Conservation (phyloP, 2,888 invertebrate genomes). For the Nudaria mundana region DNA sequence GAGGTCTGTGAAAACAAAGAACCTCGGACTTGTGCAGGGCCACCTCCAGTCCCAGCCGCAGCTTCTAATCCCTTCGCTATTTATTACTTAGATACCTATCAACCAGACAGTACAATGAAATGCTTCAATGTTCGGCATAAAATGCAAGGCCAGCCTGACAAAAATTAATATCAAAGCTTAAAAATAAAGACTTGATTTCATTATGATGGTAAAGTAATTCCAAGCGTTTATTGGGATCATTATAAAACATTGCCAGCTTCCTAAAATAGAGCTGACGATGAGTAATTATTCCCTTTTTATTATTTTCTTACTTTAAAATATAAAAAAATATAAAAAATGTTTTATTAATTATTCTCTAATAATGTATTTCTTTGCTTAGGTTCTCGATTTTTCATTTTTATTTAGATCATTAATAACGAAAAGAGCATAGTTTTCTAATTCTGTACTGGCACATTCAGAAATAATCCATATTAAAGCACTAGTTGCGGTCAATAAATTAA, state of each 20-base stretch:
- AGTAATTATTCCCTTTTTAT: neutral
- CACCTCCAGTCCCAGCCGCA: too few species aligned
- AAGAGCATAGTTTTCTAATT: neutral
- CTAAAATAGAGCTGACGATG: neutral
- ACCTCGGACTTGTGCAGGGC: too few species aligned
- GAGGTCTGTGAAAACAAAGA: too few species aligned
- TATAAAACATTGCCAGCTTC: slow-evolving; percentile 2
- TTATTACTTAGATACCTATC: slow-evolving; percentile 1
- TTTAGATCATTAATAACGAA: too few species aligned
- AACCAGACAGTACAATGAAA: neutral
- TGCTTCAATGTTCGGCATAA: slow-evolving; percentile 1
- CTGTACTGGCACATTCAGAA: neutral
- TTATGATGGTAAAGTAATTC: slow-evolving; percentile 18
- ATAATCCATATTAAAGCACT: neutral
- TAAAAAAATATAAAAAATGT: neutral
- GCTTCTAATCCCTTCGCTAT: neutral
- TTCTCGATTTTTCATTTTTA: too few species aligned
- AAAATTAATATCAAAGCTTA: slow-evolving; percentile 6
- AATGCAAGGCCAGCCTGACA: neutral
- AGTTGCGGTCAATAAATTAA: too few species aligned
- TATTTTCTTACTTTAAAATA: neutral
- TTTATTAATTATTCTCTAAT: too few species aligned
- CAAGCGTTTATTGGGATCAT: slow-evolving; percentile 11
- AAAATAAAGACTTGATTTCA: slow-evolving; percentile 16
- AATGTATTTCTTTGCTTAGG: too few species aligned